Evolutionary conservation across 2,888 invertebrate species (phyloP), one percentile per base, ranked within the genome.

Genomic region (Lasioglossum vierecki): DNA sequence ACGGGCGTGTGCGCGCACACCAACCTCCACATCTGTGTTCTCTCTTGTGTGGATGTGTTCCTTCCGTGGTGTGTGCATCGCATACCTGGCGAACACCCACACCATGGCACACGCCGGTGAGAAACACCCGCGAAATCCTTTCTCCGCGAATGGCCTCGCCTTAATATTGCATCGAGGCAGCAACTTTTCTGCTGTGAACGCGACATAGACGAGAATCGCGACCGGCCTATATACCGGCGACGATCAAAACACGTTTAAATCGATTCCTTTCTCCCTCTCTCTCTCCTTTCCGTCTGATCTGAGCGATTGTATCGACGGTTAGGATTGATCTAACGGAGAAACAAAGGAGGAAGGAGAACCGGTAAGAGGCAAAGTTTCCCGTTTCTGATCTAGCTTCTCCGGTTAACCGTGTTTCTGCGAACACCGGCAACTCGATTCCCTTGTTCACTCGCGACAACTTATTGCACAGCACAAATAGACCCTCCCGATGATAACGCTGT

Each of bases 71-170:
- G 77, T 74, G 79, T 39, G 30, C 57, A 63, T 63, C 30, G 80
- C 63, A 79, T 79, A 85, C 66, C 82, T 79, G 57, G 53, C 60
- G 66, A 46, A 68, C 81, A 73, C 83, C 80, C 80, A 75, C 82
- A 86, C 72, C 30, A 8, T 11, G 63, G 63, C 72, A 80, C 90
- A 85, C 90, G 13, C 60, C 60, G 26, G 88, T 88, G 90, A 82
- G 87, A 90, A 89, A 88, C 80, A 66, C 78, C 68, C 66, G 76
- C 85, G 57, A 85, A 88, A 88, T 90, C 90, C 90, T 90, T 90
- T 90, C 90, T 89, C 90, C 73, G 79, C 81, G 82, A 87, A 74
- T 78, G 87, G 87, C 90, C 90, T 90, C 89, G 89, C 87, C 84
- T 89, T 88, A 83, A 86, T 82, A 88, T 85, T 79, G 82, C 83